These are phyloP conservation scores for Leptothorax acervorum DNA, from an alignment of 2,888 invertebrate genomes.

Conservation along the genomic window DNA sequence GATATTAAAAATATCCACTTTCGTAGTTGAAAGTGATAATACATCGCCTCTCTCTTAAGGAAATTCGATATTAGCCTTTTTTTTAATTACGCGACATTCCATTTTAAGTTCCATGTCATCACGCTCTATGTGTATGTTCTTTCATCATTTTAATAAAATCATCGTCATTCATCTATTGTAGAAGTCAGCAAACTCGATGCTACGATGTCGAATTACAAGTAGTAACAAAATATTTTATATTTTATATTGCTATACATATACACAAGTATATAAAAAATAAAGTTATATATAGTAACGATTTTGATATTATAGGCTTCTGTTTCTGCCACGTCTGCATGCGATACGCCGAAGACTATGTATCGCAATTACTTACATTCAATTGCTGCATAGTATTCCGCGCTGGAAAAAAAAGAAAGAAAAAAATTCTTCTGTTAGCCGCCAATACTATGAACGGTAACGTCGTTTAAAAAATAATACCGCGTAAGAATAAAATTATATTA, in stretches of 20 bases:
- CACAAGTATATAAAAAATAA: conserved; percentile 79
- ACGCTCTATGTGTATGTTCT: not conserved
- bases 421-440: conserved; percentile 27
- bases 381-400: conserved; percentile 94
- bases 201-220: conserved; percentile 56
- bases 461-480: conserved; percentile 30
- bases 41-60: not conserved
- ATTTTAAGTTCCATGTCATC: conserved; percentile 25
- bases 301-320: conserved; percentile 52
- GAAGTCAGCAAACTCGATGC: conserved; percentile 1
- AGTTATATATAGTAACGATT: conserved; percentile 70
- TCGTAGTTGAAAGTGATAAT: conserved; percentile 15
- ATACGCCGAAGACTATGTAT: conserved; percentile 85
- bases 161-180: conserved; percentile 24
- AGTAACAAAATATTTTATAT: conserved; percentile 78
- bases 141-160: conserved; percentile 38
- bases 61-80: not conserved
- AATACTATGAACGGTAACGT: not conserved
- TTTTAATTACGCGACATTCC: conserved; percentile 15
- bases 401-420: conserved; percentile 84
- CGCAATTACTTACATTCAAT: conserved; percentile 93
- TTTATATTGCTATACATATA: conserved; percentile 79
- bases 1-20: conserved; percentile 33
- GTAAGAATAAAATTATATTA: not conserved
- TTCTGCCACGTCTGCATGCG: conserved; percentile 51